phyloP scores from a whole-genome alignment of 1,140 invertebrate genomes.

The Camponotus floridanus region DNA sequence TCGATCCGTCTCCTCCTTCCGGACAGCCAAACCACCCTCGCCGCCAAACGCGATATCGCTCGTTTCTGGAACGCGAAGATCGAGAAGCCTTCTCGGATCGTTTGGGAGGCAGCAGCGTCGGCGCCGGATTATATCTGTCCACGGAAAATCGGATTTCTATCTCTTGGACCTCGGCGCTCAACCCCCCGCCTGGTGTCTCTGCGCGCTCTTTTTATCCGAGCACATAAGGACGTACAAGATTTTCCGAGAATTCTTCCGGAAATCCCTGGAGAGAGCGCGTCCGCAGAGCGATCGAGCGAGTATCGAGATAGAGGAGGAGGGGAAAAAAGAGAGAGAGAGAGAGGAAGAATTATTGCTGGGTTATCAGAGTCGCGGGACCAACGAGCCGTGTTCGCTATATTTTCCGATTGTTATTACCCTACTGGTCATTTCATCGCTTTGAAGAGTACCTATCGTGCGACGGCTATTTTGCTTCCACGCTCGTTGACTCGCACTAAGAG shows the following conservation, averaged over 20 bases:
- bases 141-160: conserved; percentile 74
- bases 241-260: conserved; percentile 64
- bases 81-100: conserved; percentile 46
- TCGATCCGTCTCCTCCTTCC: conserved; percentile 34
- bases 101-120: conserved; percentile 36
- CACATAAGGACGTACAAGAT: conserved; percentile 56
- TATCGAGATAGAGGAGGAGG: conserved; percentile 6
- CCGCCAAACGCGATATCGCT: conserved; percentile 32
- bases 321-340: not conserved
- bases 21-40: not conserved
- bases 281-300: conserved; percentile 37
- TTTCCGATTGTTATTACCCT: conserved; percentile 61
- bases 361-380: conserved; percentile 41
- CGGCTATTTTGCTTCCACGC: conserved; percentile 54
- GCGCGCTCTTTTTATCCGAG: conserved; percentile 49
- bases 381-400: conserved; percentile 51
- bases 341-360: conserved; percentile 48
- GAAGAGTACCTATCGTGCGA: conserved; percentile 26
- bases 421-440: conserved; percentile 59
- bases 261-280: conserved; percentile 55
- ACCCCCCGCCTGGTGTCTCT: not conserved
- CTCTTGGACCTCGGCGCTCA: not conserved
- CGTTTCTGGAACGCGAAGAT: conserved; percentile 27
- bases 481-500: conserved; percentile 53
- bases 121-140: conserved; percentile 69